Evolutionary conservation across 2,888 invertebrate genomes (phyloP).

Genomic region (Thalpophila matura): DNA sequence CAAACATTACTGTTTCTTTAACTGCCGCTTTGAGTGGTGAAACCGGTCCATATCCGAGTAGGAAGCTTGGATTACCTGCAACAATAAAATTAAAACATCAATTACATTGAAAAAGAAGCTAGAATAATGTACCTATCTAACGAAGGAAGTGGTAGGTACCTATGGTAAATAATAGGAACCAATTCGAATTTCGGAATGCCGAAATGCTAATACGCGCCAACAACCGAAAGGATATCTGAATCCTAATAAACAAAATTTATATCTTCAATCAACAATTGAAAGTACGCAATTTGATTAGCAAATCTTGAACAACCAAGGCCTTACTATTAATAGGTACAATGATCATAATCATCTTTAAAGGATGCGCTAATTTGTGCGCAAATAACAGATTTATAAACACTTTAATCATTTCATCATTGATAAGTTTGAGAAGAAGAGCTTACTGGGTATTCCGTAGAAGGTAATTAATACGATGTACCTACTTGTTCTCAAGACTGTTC

Average conservation of each 20-base stretch:
- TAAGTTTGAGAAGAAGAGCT: too few species aligned
- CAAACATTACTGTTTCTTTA: slow-evolving; percentile 37
- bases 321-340: slow-evolving; percentile 23
- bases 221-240: too few species aligned
- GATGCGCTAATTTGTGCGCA: slow-evolving; percentile 36
- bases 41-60: slow-evolving; percentile 46
- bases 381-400: slow-evolving; percentile 23
- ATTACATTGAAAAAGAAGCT: background rate
- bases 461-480: too few species aligned
- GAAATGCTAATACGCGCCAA: too few species aligned
- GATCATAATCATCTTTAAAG: slow-evolving; percentile 36
- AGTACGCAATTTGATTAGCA: slow-evolving; percentile 16
- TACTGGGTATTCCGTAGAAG: too few species aligned
- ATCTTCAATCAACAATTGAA: slow-evolving; percentile 22
- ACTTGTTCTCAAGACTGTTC: too few species aligned
- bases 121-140: background rate
- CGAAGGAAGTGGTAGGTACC: too few species aligned
- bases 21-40: slow-evolving; percentile 31
- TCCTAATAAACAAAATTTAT: background rate
- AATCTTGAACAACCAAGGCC: slow-evolving; percentile 45
- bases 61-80: slow-evolving; percentile 47
- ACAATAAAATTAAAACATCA: slow-evolving; percentile 37
- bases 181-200: too few species aligned
- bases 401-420: slow-evolving; percentile 32
- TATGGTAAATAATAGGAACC: too few species aligned